Percentiles rank a stretch among this genome's conserved stretches.
Evolutionary conservation across 2,113 vertebrate species (phyloP).

Genomic region (Dasyornis broadbenti): DNA sequence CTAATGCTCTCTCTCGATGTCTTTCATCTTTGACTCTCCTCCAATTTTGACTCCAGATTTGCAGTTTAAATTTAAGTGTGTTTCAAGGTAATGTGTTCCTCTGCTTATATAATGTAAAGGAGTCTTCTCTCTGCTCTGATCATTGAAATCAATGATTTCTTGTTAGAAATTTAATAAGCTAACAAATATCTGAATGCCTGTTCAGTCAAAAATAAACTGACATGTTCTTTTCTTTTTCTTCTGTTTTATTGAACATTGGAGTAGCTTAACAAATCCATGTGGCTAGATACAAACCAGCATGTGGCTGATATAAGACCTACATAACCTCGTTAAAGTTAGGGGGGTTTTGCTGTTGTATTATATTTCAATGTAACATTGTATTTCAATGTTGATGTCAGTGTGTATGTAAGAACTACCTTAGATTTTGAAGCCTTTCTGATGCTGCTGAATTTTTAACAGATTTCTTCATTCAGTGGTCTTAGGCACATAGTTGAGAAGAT

Average conservation of each 20-base stretch:
- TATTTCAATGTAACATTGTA: too few relatives aligned
- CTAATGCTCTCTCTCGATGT: not conserved
- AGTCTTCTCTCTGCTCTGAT: not conserved
- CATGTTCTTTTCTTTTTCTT: not conserved
- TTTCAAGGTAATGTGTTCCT: not conserved
- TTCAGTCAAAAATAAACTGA: not conserved
- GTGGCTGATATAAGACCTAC: not conserved
- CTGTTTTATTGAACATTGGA: not conserved
- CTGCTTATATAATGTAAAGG: not conserved
- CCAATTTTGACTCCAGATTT: not conserved
- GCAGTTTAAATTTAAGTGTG: not conserved
- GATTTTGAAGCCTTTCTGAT: not conserved
- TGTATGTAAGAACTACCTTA: not conserved
- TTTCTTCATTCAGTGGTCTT: not conserved
- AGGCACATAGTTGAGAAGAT: not conserved
- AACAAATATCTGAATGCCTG: not conserved
- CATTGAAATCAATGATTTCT: not conserved
- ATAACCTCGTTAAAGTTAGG: not conserved
- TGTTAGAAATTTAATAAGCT: not conserved
- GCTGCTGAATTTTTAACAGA: not conserved
- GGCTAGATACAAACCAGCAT: not conserved
- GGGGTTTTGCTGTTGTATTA: too few relatives aligned
- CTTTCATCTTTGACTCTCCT: not conserved
- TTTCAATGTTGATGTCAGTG: not conserved
- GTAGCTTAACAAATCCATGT: not conserved